Evolutionary conservation across 2,888 invertebrate genomes (phyloP).

Genomic region (Pandemis heparana): DNA sequence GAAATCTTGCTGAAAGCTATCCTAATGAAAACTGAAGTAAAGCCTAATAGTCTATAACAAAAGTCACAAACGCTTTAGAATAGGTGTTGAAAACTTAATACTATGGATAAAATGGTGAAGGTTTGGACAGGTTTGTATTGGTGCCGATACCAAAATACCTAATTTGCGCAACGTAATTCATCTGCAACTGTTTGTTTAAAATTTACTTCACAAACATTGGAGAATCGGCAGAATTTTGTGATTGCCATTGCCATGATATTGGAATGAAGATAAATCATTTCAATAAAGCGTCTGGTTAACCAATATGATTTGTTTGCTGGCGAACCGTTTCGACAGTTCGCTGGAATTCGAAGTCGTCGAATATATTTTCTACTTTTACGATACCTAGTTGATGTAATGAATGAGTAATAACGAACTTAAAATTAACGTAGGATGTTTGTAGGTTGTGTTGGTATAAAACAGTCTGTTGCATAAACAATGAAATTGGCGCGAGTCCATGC

Average conservation of each 20-base stretch:
- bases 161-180: not conserved
- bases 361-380: not conserved
- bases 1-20: not conserved
- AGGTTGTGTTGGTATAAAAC: slow-evolving; percentile 51
- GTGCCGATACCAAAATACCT: not conserved
- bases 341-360: not conserved
- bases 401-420: not conserved
- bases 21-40: not conserved
- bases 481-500: slow-evolving; percentile 70
- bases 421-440: slow-evolving; percentile 43
- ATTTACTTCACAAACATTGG: not conserved
- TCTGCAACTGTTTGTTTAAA: not conserved
- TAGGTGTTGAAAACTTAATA: not conserved
- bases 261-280: not conserved
- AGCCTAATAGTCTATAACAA: not conserved
- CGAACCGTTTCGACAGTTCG: not conserved
- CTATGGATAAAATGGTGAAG: not conserved
- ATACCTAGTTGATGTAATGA: too few relatives aligned
- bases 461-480: slow-evolving; percentile 66
- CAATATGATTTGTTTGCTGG: not conserved
- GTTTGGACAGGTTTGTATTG: not conserved
- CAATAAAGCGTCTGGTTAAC: not conserved
- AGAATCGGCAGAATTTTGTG: not conserved
- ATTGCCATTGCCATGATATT: not conserved
- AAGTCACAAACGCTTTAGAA: not conserved